Percentiles rank a stretch among this genome's conserved stretches.
Conservation (phyloP, 1,140 invertebrate species). For the Holcopasites calliopsidis region DNA sequence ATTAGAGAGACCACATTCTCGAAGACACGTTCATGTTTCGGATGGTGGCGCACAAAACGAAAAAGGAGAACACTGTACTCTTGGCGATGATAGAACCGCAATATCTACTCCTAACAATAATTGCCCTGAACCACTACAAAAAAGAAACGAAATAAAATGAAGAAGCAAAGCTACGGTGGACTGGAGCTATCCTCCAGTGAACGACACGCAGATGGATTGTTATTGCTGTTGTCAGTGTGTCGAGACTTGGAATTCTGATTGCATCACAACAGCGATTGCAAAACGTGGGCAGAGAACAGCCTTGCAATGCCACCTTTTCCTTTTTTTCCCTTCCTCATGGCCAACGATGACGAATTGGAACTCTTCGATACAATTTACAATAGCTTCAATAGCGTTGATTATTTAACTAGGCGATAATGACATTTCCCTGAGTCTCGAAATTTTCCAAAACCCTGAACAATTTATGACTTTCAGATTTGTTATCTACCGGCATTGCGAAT, state of each 20-base stretch:
- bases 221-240: slow-evolving; percentile 34
- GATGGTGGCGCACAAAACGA: not conserved
- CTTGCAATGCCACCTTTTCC: slow-evolving; percentile 65
- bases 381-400: too few relatives aligned
- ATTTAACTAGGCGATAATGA: too few relatives aligned
- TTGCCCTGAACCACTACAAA: too few relatives aligned
- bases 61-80: not conserved
- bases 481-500: too few relatives aligned
- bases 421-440: too few relatives aligned
- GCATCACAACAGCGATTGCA: slow-evolving; percentile 54
- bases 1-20: not conserved
- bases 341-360: too few relatives aligned
- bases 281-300: slow-evolving; percentile 54
- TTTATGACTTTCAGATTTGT: too few relatives aligned
- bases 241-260: slow-evolving; percentile 22
- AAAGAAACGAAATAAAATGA: slow-evolving; percentile 3
- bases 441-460: too few relatives aligned
- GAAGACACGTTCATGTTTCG: not conserved
- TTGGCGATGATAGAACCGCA: not conserved
- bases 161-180: slow-evolving; percentile 8
- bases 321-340: slow-evolving; percentile 35
- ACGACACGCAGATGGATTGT: not conserved
- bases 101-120: not conserved
- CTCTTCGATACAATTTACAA: too few relatives aligned
- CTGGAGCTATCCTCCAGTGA: slow-evolving; percentile 17